These are phyloP conservation scores for Ptiloglossa arizonensis DNA, from an alignment of 1,140 invertebrate genomes.

Conservation along the genomic window DNA sequence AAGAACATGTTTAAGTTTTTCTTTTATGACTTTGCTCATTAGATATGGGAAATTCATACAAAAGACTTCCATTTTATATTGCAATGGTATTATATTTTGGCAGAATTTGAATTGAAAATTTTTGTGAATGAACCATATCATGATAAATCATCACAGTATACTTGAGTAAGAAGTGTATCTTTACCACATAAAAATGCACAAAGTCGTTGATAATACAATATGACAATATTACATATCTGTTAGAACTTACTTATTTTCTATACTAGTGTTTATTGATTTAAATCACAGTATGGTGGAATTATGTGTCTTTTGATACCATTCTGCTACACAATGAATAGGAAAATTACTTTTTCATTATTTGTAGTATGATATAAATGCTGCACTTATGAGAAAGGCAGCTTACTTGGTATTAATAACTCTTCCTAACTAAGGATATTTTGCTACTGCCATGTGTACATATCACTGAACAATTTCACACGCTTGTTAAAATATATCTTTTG, in stretches of 20 bases:
- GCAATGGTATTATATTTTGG: background rate
- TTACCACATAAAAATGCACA: background rate
- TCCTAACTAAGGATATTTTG: background rate
- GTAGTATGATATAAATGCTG: background rate
- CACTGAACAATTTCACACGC: constrained; percentile 4
- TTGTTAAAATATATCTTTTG: constrained; percentile 22
- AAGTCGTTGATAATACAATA: background rate
- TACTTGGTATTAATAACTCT: background rate
- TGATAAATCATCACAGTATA: background rate
- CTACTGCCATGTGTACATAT: constrained; percentile 22
- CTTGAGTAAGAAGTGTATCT: background rate
- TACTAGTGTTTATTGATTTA: background rate
- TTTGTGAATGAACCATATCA: background rate
- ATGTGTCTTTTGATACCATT: background rate
- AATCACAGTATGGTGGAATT: background rate
- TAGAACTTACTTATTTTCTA: background rate
- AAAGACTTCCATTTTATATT: constrained; percentile 10
- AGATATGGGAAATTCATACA: background rate
- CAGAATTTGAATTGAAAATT: background rate
- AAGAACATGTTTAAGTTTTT: constrained; percentile 1
- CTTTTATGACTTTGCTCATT: constrained; percentile 27
- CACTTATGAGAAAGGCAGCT: background rate
- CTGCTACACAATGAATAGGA: background rate
- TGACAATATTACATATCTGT: background rate
- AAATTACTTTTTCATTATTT: constrained; percentile 19